phyloP scores from a whole-genome alignment of 53 echinoderm and acorn worm genomes.

The Echinarachnius parma region DNA sequence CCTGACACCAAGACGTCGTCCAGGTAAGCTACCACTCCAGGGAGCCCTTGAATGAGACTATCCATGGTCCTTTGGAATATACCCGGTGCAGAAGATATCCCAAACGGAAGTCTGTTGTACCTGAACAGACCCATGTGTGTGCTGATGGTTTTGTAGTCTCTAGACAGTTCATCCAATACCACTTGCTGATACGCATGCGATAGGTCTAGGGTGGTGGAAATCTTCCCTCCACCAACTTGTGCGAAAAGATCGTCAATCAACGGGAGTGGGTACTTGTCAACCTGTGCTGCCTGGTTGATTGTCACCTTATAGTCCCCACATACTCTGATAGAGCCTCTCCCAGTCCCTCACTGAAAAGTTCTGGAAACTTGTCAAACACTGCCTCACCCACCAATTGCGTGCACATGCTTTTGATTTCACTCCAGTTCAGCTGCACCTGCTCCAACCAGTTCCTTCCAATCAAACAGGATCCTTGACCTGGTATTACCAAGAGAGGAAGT shows the following conservation, averaged over 20 bases:
- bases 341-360: too few relatives aligned
- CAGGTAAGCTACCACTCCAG: slow-evolving; percentile 21
- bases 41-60: slow-evolving; percentile 40
- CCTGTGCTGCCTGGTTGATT: slow-evolving; percentile 17
- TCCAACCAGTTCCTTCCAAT: too few relatives aligned
- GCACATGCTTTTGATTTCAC: too few relatives aligned
- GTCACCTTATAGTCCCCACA: slow-evolving; percentile 51
- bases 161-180: not conserved
- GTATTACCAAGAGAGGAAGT: too few relatives aligned
- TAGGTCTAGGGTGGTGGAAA: slow-evolving; percentile 35
- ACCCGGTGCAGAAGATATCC: slow-evolving; percentile 66
- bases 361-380: too few relatives aligned
- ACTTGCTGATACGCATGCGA: too few relatives aligned
- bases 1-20: slow-evolving; percentile 55
- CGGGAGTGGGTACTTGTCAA: too few relatives aligned
- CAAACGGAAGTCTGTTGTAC: slow-evolving; percentile 56
- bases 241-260: slow-evolving; percentile 25
- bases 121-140: slow-evolving; percentile 62
- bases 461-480: too few relatives aligned
- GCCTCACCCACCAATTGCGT: too few relatives aligned
- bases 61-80: slow-evolving; percentile 80
- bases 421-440: too few relatives aligned
- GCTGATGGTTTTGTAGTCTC: slow-evolving; percentile 38
- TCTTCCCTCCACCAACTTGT: too few relatives aligned
- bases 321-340: slow-evolving; percentile 5